Evolutionary conservation across 2,888 invertebrate genomes (phyloP).

Genomic region (Andrena flavipes): DNA sequence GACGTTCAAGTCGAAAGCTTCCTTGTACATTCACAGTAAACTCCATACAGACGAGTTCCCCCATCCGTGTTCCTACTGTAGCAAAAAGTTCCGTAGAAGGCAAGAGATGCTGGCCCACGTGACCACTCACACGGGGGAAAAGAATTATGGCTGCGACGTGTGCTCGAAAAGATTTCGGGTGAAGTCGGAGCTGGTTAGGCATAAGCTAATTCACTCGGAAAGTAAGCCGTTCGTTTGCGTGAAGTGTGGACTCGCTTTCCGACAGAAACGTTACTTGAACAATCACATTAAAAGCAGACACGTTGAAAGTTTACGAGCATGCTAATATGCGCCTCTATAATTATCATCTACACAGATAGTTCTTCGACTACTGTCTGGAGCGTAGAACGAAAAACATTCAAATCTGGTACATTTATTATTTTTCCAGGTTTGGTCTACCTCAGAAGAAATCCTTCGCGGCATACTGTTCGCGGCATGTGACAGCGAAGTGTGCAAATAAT

Average conservation of each 20-base stretch:
- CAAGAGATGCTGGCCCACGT: constrained; percentile 86
- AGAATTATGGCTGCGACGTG: constrained; percentile 85
- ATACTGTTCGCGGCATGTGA: constrained; percentile 47
- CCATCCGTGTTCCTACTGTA: constrained; percentile 85
- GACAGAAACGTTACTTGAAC: constrained; percentile 86
- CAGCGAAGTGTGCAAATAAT: constrained; percentile 42
- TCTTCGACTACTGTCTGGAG: constrained; percentile 2
- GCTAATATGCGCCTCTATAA: constrained; percentile 52
- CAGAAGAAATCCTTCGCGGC: constrained; percentile 61
- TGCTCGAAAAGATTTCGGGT: constrained; percentile 87
- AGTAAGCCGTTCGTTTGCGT: constrained; percentile 85
- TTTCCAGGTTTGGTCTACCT: constrained; percentile 74
- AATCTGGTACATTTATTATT: constrained; percentile 72
- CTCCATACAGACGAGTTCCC: constrained; percentile 85
- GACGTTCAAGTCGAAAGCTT: constrained; percentile 85
- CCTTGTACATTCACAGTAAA: constrained; percentile 85
- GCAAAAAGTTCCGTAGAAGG: constrained; percentile 86
- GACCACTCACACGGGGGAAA: constrained; percentile 86
- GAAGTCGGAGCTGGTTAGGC: constrained; percentile 87
- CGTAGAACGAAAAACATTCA: constrained; percentile 31
- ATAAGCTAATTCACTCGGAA: constrained; percentile 86
- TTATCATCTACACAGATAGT: constrained; percentile 31
- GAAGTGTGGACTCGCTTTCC: constrained; percentile 85
- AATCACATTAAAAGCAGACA: constrained; percentile 86
- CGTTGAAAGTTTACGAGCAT: constrained; percentile 66